Base-by-base conservation (phyloP, 2,888 invertebrate species). In the Drosophila austrosaltans region DNA sequence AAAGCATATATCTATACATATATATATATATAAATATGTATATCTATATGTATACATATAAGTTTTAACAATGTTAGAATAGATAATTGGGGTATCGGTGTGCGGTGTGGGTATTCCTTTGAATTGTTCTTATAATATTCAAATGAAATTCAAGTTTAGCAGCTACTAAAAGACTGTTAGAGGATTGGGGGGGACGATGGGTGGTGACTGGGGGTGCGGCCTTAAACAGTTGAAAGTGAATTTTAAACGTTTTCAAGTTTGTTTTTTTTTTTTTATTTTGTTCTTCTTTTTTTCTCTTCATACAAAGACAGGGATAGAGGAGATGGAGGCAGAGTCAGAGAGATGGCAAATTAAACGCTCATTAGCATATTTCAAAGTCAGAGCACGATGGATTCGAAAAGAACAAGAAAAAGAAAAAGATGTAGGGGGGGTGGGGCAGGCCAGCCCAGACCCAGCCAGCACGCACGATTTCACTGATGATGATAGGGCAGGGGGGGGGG, bases 321-420 rank as follows among this genome's bases (percentile, higher is more conserved):
- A 8, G 36, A 4, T 25, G 10, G 32, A 10, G 30, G 10, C 32
- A 3, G 40, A 66, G 53, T 56, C 76, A 72, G 69, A 36, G 22
- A 73, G 42, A 73, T 69, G 60, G 74, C 63, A 76, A 81, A 81
- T 81, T 84, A 79, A 81, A 82, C 71, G 83, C 84, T 80, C 81
- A 80, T 81, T 84, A 81, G 83, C 83, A 84, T 81, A 81, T 79
- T 81, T 67, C 60, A 66, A 72, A 84, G 66, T 53, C 66, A 61
- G 66, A 66, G 66, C 60, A 39, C 36, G 71, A 48, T 36, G 53
- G 57, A 22, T 53, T 53, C 30, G 39, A 42, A 57, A 59, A 59
- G 40, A 53, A 10, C n/a, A 48, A n/a, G 16, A 39, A 60, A 28
- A 54, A 53, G 30, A 30, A 20, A 10, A 42, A 63, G 32, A 54